A percentile compares a stretch with the other conserved stretches of the same genome.
Conservation (phyloP, 1,140 invertebrate species). For the Popillia japonica region DNA sequence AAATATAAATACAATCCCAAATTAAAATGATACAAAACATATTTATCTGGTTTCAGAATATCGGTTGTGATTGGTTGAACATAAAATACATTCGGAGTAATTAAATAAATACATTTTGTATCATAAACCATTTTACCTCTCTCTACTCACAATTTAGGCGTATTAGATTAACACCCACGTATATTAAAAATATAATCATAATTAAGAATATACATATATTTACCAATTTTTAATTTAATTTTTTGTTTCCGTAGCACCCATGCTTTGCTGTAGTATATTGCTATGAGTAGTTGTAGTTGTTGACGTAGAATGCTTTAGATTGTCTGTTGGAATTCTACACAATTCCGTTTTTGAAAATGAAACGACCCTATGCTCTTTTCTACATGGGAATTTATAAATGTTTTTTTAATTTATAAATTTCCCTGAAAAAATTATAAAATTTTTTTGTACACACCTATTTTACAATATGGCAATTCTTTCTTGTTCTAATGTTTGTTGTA, state of each 20-base stretch:
- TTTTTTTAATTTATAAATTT: constrained; percentile 33
- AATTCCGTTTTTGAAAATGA: constrained; percentile 44
- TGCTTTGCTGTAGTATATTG: constrained; percentile 48
- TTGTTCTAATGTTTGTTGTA: constrained; percentile 16
- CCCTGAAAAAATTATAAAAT: background rate
- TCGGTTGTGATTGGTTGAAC: background rate
- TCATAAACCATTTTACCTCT: background rate
- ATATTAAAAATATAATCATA: constrained; percentile 5
- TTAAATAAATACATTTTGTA: constrained; percentile 8
- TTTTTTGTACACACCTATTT: background rate
- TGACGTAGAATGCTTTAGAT: constrained; percentile 45
- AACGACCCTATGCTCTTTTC: constrained; percentile 53
- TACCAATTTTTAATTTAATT: background rate
- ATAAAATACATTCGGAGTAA: background rate
- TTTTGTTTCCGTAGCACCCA: constrained; percentile 50
- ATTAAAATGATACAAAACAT: constrained; percentile 9
- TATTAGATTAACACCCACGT: constrained; percentile 1
- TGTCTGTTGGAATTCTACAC: constrained; percentile 59
- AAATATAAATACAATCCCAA: background rate
- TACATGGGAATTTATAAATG: constrained; percentile 30
- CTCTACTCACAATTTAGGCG: background rate
- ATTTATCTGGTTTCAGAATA: background rate
- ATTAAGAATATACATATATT: constrained; percentile 8
- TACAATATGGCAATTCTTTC: background rate
- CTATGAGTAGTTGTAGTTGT: constrained; percentile 36